These are phyloP conservation scores for Panurus biarmicus DNA, from an alignment of 2,113 vertebrate genomes.

Conservation along the genomic window DNA sequence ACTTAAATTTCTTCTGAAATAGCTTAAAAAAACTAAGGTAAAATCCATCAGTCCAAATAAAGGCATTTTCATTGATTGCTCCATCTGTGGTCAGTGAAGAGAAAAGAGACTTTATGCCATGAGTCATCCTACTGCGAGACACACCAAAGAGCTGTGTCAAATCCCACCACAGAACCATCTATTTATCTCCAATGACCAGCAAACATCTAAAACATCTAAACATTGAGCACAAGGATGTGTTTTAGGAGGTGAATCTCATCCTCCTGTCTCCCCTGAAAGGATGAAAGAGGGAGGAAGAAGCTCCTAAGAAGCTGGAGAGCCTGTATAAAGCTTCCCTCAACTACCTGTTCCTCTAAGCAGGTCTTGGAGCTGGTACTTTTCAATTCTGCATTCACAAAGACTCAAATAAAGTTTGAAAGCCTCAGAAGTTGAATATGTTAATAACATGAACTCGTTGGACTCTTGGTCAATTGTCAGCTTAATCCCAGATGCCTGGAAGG, in stretches of 20 bases:
- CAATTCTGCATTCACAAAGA: background rate
- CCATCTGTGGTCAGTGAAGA: background rate
- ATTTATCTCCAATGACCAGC: background rate
- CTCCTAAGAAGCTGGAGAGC: background rate
- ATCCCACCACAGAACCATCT: background rate
- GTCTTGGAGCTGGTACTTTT: background rate
- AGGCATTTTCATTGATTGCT: background rate
- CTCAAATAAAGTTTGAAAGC: conserved; percentile 55
- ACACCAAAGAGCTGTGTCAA: background rate
- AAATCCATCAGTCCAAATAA: background rate
- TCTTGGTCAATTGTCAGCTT: conserved; percentile 62
- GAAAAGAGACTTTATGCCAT: background rate
- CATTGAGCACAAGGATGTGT: background rate
- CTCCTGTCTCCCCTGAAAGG: background rate
- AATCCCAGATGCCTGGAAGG: conserved; percentile 59
- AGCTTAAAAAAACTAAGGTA: background rate
- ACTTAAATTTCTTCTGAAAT: background rate
- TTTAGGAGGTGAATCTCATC: background rate
- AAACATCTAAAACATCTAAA: background rate
- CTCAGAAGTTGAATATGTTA: background rate
- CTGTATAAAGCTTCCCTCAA: background rate
- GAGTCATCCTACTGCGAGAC: background rate
- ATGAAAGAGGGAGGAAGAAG: background rate
- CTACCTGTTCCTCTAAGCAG: background rate
- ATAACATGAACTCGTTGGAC: conserved; percentile 38